A percentile compares a stretch with the other conserved stretches of the same genome.
phyloP scores from a whole-genome alignment of 2,888 invertebrate species.

The Tetropium fuscum region DNA sequence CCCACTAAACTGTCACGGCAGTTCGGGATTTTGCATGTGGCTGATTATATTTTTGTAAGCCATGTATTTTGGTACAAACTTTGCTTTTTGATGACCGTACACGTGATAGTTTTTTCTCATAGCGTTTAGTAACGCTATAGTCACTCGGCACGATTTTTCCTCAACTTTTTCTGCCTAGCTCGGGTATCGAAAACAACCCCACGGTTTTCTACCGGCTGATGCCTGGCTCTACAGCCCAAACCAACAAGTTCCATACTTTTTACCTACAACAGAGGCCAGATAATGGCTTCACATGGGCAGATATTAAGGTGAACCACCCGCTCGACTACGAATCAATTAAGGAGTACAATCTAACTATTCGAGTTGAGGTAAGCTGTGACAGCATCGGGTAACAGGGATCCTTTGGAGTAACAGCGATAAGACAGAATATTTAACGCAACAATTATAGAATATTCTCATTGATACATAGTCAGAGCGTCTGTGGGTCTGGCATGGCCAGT shows the following conservation, averaged over 20 bases:
- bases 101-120: slow-evolving; percentile 43
- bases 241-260: slow-evolving; percentile 95
- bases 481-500: no score
- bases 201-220: slow-evolving; percentile 96
- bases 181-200: slow-evolving; percentile 96
- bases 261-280: slow-evolving; percentile 95
- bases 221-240: slow-evolving; percentile 96
- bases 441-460: no score
- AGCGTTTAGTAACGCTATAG: slow-evolving; percentile 33
- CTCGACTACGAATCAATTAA: slow-evolving; percentile 95
- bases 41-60: slow-evolving; percentile 63
- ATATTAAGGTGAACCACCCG: slow-evolving; percentile 96
- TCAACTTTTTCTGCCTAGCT: slow-evolving; percentile 71
- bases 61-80: slow-evolving; percentile 51
- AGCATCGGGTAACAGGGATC: slow-evolving; percentile 4
- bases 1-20: slow-evolving; percentile 29
- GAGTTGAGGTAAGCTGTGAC: slow-evolving; percentile 84
- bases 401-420: no score
- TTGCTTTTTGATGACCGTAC: slow-evolving; percentile 57
- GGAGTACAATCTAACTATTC: slow-evolving; percentile 95
- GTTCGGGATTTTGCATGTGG: slow-evolving; percentile 58
- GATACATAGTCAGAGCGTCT: no score
- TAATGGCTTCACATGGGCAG: slow-evolving; percentile 94
- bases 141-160: slow-evolving; percentile 29
- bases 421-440: no score